Conservation (phyloP, 2,888 invertebrate species). For the Lordiphosa andalusiaca region DNA sequence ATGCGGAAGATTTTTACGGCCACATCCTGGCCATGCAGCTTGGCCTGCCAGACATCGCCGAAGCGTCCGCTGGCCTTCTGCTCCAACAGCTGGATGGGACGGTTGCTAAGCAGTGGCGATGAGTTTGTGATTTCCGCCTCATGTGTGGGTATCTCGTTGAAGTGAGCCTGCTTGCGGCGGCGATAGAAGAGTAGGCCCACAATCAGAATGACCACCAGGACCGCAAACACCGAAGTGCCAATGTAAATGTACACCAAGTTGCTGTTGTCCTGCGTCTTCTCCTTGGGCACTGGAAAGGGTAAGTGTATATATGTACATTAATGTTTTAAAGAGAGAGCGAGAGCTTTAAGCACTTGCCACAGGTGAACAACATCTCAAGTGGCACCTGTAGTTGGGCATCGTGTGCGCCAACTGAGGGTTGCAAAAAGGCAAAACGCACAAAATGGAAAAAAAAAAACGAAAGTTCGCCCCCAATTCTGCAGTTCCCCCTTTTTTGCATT, state of each 20-base stretch:
- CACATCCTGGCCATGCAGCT: conserved; percentile 87
- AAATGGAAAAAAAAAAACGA: conserved; percentile 70
- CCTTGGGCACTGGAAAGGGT: conserved; percentile 76
- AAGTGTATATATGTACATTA: conserved; percentile 10
- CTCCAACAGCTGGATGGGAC: conserved; percentile 91
- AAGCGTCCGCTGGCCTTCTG: conserved; percentile 95
- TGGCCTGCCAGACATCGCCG: conserved; percentile 97
- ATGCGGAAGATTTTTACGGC: conserved; percentile 98
- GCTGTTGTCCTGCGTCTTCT: conserved; percentile 73
- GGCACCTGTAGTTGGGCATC: conserved; percentile 62
- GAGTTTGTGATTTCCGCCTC: conserved; percentile 80
- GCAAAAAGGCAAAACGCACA: conserved; percentile 36
- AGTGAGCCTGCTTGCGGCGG: conserved; percentile 86
- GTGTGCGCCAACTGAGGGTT: conserved; percentile 21
- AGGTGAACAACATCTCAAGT: conserved; percentile 78
- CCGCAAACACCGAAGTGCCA: conserved; percentile 69
- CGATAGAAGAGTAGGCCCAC: conserved; percentile 85
- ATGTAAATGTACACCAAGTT: conserved; percentile 69
- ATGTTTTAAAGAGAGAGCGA: conserved; percentile 17
- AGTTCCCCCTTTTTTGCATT: conserved; percentile 39
- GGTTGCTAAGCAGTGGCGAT: conserved; percentile 82
- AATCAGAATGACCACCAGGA: conserved; percentile 79
- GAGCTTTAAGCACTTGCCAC: conserved; percentile 55
- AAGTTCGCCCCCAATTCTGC: conserved; percentile 78
- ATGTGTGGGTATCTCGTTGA: conserved; percentile 88